Evolutionary conservation across 2,113 vertebrate genomes (phyloP).

Genomic region (Tragelaphus imberbis): DNA sequence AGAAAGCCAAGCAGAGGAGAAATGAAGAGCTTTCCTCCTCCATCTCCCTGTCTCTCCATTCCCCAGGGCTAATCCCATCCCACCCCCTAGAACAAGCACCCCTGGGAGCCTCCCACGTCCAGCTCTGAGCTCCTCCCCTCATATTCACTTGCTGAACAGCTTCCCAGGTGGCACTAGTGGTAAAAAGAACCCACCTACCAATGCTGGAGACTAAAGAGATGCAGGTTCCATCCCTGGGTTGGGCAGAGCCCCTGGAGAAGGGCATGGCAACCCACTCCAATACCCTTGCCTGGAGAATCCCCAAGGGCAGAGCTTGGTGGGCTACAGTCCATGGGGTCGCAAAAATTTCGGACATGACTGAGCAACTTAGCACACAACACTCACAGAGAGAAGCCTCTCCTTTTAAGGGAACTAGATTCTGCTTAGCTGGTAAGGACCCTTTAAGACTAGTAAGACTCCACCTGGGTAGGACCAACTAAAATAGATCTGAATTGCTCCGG

Average conservation of each 20-base stretch:
- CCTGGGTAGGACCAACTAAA: neutral
- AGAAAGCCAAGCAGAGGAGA: neutral
- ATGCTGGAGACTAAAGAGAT: neutral
- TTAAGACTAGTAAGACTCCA: neutral
- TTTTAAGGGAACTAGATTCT: neutral
- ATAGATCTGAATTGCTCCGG: neutral
- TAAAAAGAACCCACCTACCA: neutral
- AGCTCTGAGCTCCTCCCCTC: neutral
- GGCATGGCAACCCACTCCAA: neutral
- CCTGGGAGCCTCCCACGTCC: neutral
- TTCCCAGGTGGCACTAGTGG: neutral
- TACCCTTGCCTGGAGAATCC: neutral
- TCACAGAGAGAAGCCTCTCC: neutral
- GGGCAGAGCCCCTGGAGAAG: neutral
- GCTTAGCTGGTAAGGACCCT: neutral
- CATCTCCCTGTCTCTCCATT: neutral
- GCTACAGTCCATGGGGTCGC: fast-evolving
- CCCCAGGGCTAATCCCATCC: neutral
- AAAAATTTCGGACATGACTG: neutral
- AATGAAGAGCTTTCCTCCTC: neutral
- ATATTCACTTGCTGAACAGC: neutral
- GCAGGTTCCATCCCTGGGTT: neutral
- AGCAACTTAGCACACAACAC: neutral
- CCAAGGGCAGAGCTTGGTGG: neutral
- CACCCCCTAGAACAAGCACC: neutral